Evolutionary conservation across 1,140 invertebrate species (phyloP).

Genomic region (Eupeodes corollae): DNA sequence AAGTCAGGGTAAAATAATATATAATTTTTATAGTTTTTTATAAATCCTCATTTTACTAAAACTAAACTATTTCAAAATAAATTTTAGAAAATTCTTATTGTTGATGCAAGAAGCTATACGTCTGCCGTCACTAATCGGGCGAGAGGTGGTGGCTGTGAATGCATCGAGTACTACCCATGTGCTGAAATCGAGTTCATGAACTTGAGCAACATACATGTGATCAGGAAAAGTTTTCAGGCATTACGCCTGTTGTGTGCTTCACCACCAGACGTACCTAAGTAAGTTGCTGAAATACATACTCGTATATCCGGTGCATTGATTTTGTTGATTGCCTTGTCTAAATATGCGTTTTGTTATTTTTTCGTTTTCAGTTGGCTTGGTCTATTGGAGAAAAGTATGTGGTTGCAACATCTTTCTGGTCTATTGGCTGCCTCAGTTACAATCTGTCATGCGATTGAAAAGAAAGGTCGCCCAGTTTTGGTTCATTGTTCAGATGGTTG

Average conservation of each 20-base stretch:
- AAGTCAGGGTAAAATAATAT: conserved; percentile 19
- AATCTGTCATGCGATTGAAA: conserved; percentile 67
- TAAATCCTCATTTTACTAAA: background rate
- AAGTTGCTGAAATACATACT: conserved; percentile 30
- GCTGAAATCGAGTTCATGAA: conserved; percentile 96
- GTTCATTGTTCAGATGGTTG: conserved; percentile 96
- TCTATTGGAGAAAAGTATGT: conserved; percentile 73
- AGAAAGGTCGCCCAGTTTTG: conserved; percentile 77
- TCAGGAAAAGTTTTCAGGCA: conserved; percentile 75
- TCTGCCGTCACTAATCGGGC: conserved; percentile 91
- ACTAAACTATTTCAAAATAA: conserved; percentile 1
- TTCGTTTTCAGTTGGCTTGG: conserved; percentile 67
- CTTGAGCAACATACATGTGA: conserved; percentile 91
- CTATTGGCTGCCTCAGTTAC: conserved; percentile 68
- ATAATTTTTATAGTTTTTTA: conserved; percentile 1
- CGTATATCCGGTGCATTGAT: background rate
- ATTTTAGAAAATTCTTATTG: conserved; percentile 76
- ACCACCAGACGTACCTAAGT: conserved; percentile 66
- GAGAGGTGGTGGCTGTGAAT: conserved; percentile 91
- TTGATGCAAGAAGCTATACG: conserved; percentile 90
- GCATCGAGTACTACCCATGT: conserved; percentile 84
- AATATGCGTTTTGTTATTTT: conserved; percentile 3
- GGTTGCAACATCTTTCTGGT: conserved; percentile 80
- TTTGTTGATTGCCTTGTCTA: background rate
- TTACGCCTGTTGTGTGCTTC: conserved; percentile 63